A percentile compares a stretch with the other conserved stretches of the same genome.
Evolutionary conservation across 2,113 vertebrate genomes (phyloP).

Genomic region (Ptilonorhynchus violaceus): DNA sequence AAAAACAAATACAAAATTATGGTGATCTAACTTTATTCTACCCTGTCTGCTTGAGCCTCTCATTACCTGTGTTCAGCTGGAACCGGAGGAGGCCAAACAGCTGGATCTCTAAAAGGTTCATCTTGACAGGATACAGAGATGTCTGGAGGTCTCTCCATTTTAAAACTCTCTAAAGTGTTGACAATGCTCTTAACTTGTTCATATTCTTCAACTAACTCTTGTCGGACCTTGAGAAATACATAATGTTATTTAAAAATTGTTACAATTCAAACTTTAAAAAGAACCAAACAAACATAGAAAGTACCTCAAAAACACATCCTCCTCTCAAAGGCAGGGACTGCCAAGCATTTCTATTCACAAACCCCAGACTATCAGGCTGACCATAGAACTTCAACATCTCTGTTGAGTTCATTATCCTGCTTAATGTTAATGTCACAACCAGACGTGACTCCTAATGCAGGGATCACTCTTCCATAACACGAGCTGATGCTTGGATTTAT

Average conservation of each 20-base stretch:
- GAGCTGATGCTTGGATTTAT: background rate
- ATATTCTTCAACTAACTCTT: constrained; percentile 91
- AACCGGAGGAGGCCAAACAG: constrained; percentile 93
- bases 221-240: constrained; percentile 80
- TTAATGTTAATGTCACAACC: background rate
- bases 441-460: background rate
- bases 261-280: background rate
- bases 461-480: background rate
- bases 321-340: background rate
- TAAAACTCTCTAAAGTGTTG: constrained; percentile 91
- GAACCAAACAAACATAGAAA: background rate
- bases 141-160: constrained; percentile 86
- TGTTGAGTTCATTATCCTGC: background rate
- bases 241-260: background rate
- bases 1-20: background rate
- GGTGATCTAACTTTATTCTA: background rate
- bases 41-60: background rate
- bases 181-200: constrained; percentile 93
- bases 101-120: constrained; percentile 82
- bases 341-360: background rate
- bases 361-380: background rate
- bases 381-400: background rate
- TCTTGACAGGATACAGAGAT: constrained; percentile 80
- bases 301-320: background rate
- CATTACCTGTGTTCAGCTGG: constrained; percentile 93